These are phyloP conservation scores for Pelecanus crispus DNA, from an alignment of 2,113 vertebrate genomes.

Conservation along the genomic window DNA sequence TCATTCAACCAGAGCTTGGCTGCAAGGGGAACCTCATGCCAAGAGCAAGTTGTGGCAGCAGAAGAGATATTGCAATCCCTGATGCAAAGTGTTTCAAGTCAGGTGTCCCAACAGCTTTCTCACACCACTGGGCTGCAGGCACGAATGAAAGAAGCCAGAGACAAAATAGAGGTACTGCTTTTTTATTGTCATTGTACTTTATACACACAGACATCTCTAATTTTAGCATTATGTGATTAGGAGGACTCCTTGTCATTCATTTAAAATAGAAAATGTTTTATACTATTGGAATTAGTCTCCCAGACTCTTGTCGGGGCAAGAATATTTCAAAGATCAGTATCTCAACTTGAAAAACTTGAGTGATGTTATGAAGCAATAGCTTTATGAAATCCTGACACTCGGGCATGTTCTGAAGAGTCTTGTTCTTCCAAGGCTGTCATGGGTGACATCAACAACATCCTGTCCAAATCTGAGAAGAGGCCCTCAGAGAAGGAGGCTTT, in stretches of 20 bases:
- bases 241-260: background rate
- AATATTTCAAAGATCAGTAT: background rate
- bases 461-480: slow-evolving; percentile 1
- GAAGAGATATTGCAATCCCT: slow-evolving; percentile 81
- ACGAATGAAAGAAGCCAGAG: slow-evolving; percentile 74
- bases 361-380: background rate
- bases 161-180: slow-evolving; percentile 79
- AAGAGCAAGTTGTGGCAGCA: slow-evolving; percentile 81
- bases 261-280: background rate
- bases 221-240: background rate
- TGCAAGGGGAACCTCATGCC: slow-evolving; percentile 79
- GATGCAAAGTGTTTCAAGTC: slow-evolving; percentile 69
- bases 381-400: background rate
- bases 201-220: background rate
- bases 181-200: background rate
- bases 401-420: background rate
- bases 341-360: background rate
- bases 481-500: slow-evolving; percentile 27
- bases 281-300: background rate
- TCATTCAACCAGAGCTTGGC: slow-evolving; percentile 74
- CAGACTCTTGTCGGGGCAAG: background rate
- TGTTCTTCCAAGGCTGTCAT: slow-evolving; percentile 51
- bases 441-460: background rate
- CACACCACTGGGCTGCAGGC: slow-evolving; percentile 72
- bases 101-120: slow-evolving; percentile 73